Conservation (phyloP, 2,797 vertebrate species). For the Anabas testudineus region DNA sequence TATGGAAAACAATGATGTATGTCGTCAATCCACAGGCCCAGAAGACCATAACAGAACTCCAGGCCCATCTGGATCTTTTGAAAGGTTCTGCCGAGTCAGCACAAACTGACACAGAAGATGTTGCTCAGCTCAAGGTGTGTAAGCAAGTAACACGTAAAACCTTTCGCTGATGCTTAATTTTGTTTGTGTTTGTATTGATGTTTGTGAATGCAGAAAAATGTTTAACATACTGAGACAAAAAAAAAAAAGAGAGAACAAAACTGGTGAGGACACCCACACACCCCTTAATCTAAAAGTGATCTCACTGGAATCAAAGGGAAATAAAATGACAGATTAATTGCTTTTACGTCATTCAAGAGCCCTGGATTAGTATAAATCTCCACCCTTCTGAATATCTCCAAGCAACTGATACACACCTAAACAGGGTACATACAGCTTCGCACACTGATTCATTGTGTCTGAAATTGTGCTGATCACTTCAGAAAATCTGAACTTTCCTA, state of each 20-base stretch:
- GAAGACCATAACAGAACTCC: constrained; percentile 84
- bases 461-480: constrained; percentile 1
- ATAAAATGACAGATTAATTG: too few species aligned
- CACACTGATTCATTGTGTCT: not conserved
- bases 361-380: not conserved
- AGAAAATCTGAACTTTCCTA: too few species aligned
- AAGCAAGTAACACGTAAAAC: not conserved
- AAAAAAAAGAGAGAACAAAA: too few species aligned
- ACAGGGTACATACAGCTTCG: not conserved
- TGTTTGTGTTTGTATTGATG: not conserved
- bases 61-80: constrained; percentile 90
- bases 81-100: constrained; percentile 75
- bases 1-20: constrained; percentile 3
- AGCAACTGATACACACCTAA: not conserved
- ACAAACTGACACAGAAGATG: constrained; percentile 81
- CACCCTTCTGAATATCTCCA: not conserved
- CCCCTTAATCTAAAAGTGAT: too few species aligned
- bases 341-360: too few species aligned
- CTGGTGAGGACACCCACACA: too few species aligned
- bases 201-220: too few species aligned
- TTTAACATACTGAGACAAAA: too few species aligned
- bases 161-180: not conserved
- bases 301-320: too few species aligned
- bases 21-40: constrained; percentile 82
- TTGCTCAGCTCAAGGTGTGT: constrained; percentile 88